Evolutionary conservation across 23 tunicate species (phyloP).

Genomic region (Botrylloides violaceus): DNA sequence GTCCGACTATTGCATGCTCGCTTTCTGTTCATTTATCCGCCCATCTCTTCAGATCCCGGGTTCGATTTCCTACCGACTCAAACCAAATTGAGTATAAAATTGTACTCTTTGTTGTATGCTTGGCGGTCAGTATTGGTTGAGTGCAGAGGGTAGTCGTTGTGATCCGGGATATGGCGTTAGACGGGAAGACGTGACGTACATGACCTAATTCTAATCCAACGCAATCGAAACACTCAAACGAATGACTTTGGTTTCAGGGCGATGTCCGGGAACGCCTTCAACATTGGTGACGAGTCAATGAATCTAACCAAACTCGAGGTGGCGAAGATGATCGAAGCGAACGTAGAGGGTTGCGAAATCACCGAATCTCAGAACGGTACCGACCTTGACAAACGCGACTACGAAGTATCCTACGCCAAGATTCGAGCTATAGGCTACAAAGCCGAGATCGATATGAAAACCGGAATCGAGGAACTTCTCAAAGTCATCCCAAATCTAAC

Average conservation of each 20-base stretch:
- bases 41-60: too few relatives aligned
- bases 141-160: too few relatives aligned
- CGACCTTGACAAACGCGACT: slow-evolving; percentile 92
- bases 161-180: too few relatives aligned
- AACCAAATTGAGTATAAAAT: not conserved
- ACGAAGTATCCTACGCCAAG: slow-evolving; percentile 81
- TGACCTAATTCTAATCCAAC: too few relatives aligned
- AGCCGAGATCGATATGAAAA: slow-evolving; percentile 57
- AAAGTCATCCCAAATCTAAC: slow-evolving; percentile 83
- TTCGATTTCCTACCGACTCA: too few relatives aligned
- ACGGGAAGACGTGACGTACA: too few relatives aligned
- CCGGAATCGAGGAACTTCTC: slow-evolving; percentile 74
- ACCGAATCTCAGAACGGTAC: slow-evolving; percentile 87
- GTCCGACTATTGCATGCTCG: not conserved
- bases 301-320: slow-evolving; percentile 90
- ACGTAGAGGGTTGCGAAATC: slow-evolving; percentile 86
- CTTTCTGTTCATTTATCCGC: not conserved
- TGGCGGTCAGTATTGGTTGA: too few relatives aligned
- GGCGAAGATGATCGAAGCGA: slow-evolving; percentile 89
- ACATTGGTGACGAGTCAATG: slow-evolving; percentile 99
- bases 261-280: slow-evolving; percentile 84
- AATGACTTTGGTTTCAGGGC: slow-evolving; percentile 49
- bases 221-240: too few relatives aligned
- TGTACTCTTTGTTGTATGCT: too few relatives aligned
- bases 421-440: slow-evolving; percentile 77